phyloP scores from a whole-genome alignment of 2,113 vertebrate genomes.

The Pseudopodoces humilis region DNA sequence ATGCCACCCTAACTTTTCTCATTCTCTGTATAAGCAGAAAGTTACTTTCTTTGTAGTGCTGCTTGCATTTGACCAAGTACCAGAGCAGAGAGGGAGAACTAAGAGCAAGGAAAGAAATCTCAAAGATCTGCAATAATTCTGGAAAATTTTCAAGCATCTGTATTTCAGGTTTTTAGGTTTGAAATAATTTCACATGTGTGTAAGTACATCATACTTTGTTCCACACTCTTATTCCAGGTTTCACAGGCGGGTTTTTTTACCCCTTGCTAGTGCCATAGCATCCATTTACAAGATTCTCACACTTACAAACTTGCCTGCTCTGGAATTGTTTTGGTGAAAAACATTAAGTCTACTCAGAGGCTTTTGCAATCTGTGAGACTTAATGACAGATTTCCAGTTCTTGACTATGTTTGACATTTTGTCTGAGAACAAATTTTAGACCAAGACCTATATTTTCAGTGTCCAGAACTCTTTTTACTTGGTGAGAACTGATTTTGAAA shows the following conservation, averaged over 20 bases:
- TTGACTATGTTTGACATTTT: background rate
- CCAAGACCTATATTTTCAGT: background rate
- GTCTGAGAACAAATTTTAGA: background rate
- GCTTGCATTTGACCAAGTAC: background rate
- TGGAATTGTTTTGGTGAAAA: background rate
- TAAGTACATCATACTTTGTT: background rate
- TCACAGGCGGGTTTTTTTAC: background rate
- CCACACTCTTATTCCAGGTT: background rate
- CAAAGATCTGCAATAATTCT: background rate
- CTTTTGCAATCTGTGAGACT: background rate
- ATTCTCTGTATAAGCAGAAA: background rate
- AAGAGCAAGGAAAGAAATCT: background rate
- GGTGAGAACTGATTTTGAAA: background rate
- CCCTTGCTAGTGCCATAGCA: background rate
- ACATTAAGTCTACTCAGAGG: background rate
- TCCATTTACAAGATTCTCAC: background rate
- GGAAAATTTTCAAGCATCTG: background rate
- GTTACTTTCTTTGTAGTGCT: background rate
- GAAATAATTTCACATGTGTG: fast-evolving
- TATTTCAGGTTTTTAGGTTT: background rate
- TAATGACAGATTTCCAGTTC: background rate
- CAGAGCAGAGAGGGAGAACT: background rate
- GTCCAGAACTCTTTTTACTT: background rate
- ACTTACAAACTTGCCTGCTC: background rate
- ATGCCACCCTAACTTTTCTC: background rate